These are phyloP conservation scores for Epinotia ramella DNA, from an alignment of 2,888 invertebrate species.

Conservation along the genomic window DNA sequence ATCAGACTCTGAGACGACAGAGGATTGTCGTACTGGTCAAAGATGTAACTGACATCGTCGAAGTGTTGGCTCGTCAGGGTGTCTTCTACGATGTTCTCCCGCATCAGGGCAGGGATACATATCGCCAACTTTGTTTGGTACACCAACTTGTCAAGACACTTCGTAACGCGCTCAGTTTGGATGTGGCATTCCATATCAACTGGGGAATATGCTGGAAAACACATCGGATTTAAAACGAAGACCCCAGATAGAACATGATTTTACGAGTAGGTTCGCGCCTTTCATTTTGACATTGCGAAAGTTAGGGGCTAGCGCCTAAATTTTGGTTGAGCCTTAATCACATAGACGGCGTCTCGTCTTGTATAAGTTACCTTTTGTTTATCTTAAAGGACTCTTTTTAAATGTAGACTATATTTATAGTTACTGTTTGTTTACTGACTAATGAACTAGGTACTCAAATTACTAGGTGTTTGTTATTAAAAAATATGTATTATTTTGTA, in stretches of 20 bases:
- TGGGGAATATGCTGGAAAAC: slow-evolving; percentile 64
- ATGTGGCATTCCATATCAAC: slow-evolving; percentile 82
- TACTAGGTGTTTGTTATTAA: no score
- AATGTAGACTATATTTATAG: no score
- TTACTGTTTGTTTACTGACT: no score
- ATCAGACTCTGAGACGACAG: slow-evolving; percentile 69
- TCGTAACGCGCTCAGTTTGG: slow-evolving; percentile 82
- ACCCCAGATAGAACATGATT: neutral
- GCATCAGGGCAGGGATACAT: slow-evolving; percentile 69
- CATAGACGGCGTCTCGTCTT: no score
- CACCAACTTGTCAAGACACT: slow-evolving; percentile 79
- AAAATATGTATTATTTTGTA: no score
- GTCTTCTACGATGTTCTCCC: slow-evolving; percentile 65
- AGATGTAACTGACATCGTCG: slow-evolving; percentile 73
- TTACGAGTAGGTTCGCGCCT: no score
- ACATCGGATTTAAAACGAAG: neutral
- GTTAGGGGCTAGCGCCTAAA: no score
- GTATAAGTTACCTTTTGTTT: no score
- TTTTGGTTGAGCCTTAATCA: no score
- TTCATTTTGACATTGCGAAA: no score
- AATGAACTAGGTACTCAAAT: no score
- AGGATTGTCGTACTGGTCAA: slow-evolving; percentile 77
- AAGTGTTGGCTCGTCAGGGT: slow-evolving; percentile 65
- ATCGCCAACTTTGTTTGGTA: slow-evolving; percentile 78
- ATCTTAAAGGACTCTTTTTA: no score